phyloP scores from a whole-genome alignment of 2,113 vertebrate genomes.

The Crotophaga sulcirostris region DNA sequence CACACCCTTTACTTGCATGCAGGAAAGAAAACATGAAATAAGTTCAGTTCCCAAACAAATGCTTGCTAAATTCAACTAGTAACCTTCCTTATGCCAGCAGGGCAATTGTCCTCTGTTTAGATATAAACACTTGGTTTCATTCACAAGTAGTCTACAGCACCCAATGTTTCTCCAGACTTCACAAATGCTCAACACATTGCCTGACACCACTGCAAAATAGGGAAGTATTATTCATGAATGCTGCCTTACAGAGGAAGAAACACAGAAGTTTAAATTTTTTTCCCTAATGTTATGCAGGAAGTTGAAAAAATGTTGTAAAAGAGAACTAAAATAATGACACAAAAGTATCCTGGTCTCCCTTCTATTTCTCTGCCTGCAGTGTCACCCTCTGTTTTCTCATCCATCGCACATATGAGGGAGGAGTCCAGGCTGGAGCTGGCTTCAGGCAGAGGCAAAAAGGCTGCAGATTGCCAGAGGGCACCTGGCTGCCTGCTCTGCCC shows the following conservation, averaged over 20 bases:
- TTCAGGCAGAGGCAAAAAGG: constrained; percentile 26
- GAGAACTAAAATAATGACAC: background rate
- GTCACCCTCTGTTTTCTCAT: background rate
- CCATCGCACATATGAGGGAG: background rate
- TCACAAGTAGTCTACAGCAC: background rate
- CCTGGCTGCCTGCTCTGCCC: constrained; percentile 49
- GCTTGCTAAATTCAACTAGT: background rate
- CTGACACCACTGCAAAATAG: background rate
- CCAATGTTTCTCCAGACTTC: background rate
- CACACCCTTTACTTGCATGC: background rate
- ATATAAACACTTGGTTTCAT: background rate
- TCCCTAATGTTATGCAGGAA: background rate
- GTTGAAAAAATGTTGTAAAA: background rate
- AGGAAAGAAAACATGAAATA: background rate
- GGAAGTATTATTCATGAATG: background rate
- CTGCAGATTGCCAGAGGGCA: constrained; percentile 44
- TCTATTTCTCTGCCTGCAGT: background rate
- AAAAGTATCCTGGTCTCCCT: background rate
- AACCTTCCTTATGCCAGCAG: background rate
- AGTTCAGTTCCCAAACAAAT: background rate
- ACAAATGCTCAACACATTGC: background rate
- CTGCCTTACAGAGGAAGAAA: background rate
- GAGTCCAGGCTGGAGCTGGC: constrained; percentile 13
- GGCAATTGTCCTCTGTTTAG: background rate
- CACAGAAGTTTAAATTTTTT: background rate